Base-by-base conservation (phyloP, 2,797 vertebrate species). In the Sternotherus odoratus region DNA sequence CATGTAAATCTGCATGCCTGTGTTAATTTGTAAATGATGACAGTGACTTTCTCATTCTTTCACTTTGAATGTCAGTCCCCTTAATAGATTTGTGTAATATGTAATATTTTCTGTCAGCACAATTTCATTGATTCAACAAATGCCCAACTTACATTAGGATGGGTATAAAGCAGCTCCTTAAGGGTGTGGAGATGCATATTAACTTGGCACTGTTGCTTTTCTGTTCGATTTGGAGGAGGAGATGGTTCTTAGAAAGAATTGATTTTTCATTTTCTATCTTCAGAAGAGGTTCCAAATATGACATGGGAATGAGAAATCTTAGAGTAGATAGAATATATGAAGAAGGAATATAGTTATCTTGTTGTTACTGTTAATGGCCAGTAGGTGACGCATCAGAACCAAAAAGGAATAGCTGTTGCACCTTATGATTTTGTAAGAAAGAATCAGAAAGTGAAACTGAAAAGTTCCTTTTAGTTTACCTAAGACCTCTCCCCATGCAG, bases 321-420 rank as follows among this genome's bases (percentile, higher is more conserved):
- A 26, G 7, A 74, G 39, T 74, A 74, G 39, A 46, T 74, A 74
- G 39, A 46, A 24, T 66, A 33, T 66, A 19, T 33, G 60, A 66
- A 15, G 30, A 33, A 66, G 9, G 9, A 36, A 36, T 11, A 36
- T 66, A n/a, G 36, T 3, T 0, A 1, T 0, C 11, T 7, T 83
- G 60, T 69, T 17, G 69, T 15, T 77, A 2, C 0, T 85, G 83
- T 39, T 53, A n/a, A 82, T 69, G 82, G 85, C 89, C 90, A 8
- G 77, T 0, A 83, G 91, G 92, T n/a, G 95, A 95, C 93, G 19
- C 30, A 1, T 5, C 86, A 1, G 93, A 75, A 91, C 92, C 1
- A 21, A 53, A 79, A 30, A 89, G 83, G 36, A 50, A 50, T 43
- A 2, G 21, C 1, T 48, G 43, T 48, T 46, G 19, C 0, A 0